Evolutionary conservation across 2,888 invertebrate genomes (phyloP), one percentile per base, ranked within the genome.

Genomic region (Caenorhabditis becei): DNA sequence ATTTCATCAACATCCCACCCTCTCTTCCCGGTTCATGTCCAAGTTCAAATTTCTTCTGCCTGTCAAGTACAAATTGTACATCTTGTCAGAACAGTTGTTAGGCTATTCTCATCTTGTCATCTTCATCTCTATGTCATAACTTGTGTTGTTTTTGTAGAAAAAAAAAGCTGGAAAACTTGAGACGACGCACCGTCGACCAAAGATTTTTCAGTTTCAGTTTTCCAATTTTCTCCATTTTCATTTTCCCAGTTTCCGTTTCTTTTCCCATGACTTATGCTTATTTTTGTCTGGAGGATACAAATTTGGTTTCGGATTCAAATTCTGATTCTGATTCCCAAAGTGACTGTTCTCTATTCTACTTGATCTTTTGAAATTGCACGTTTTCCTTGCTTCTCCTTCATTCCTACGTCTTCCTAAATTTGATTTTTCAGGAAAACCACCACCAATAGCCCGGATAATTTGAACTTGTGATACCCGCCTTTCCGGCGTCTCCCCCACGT

Each of bases 401-500:
- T 41, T 41, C 41, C 10, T 11, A 14, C 14, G 2, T 14, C 41
- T 41, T 14, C 7, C 14, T 14, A 41, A 41, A 11, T 14, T 41
- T 41, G 2, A 11, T 5, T 14, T 41, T 41, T 41, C 41, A 41
- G 41, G 41, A 41, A 7, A 41, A 7, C 41, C 11, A 14, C 10
- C 32, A 32, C 5, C 41, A 41, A 41, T 14, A 41, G 11, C 41
- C 41, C 2, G 14, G 14, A 11, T 11, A 41, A 7, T 2, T 14
- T 11, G 14, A 41, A 14, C 8, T 41, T 41, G 41, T 41, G 41
- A 41, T 41, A 5, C 61, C 59, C 70, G 70, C 70, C 59, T 28
- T 23, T 24, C 26, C 49, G 59, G 59, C 59, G 70, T 35, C 32
- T 70, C n/a, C 24, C 51, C 37, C 14, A 62, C 28, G 62, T 63